Base-by-base conservation (phyloP, 2,113 vertebrate species). In the Pongo pygmaeus region DNA sequence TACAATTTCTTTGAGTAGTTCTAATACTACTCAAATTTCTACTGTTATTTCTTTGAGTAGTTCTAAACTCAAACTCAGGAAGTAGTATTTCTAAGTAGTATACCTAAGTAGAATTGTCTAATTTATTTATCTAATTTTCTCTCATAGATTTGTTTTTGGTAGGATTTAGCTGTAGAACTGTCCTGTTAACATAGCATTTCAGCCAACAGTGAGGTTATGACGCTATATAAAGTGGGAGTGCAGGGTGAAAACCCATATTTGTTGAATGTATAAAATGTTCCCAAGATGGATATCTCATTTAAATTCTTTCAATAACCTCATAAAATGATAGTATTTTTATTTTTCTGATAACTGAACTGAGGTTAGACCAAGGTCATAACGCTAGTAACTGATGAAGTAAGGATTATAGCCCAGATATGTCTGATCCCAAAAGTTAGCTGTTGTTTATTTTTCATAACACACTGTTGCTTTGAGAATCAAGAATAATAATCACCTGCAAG, bases 21-120 rank as follows among this genome's bases (percentile, higher is more conserved):
- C 27, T 64, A 64, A 64, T 64, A 30, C 61, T 30, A 64, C 11
- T 30, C 61, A 64, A 64, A 64, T 64, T 64, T 64, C 61, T 64
- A 14, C 27, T 64, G 6, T 64, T 30, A 64, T 64, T 64, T 64
- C 61, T 64, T 64, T 64, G 27, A 84, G 50, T 57, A 35, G 55
- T 94, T 95, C 55, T 23, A 90, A 90, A 92, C 38, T 89, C 59
- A 72, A 93, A 81, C 17, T 40, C 25, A 79, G 83, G n/a, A 87
- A 84, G 23, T 43, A 92, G 1, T 74, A 74, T 89, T 86, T 95
- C 75, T 11, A 27, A 16, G 32, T 17, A 17, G 6, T 30, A 48
- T 35, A 79, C 5, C 8, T 69, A 77, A 90, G 30, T 55, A 70
- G 52, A 90, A 59, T 55, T 79, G 17, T 59, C 22, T 64, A 16